These are phyloP conservation scores for Phycodurus eques DNA, from an alignment of 2,113 vertebrate genomes.

Conservation along the genomic window DNA sequence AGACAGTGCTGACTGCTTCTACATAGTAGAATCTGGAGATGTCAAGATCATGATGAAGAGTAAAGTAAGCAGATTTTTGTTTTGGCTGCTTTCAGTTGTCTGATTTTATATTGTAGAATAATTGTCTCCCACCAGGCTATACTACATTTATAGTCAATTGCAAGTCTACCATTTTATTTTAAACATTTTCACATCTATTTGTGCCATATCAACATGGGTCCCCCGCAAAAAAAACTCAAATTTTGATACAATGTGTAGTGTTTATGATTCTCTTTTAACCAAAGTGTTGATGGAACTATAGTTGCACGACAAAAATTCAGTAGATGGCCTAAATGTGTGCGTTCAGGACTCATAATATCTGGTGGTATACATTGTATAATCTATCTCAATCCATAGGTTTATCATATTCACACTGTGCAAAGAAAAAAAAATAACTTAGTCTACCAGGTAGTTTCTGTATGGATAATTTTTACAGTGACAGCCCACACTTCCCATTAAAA, in stretches of 20 bases:
- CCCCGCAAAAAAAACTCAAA: not conserved
- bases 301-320: not conserved
- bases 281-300: not conserved
- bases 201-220: not conserved
- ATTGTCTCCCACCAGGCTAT: not conserved
- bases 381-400: not conserved
- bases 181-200: not conserved
- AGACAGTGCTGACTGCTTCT: constrained; percentile 93
- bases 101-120: not conserved
- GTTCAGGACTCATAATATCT: not conserved
- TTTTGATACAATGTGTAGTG: not conserved
- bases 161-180: too few relatives aligned
- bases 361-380: not conserved
- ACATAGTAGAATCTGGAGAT: constrained; percentile 91
- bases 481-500: constrained; percentile 26
- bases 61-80: constrained; percentile 66
- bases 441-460: constrained; percentile 1
- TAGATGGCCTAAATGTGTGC: not conserved
- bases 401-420: not conserved
- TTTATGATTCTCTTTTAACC: not conserved
- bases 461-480: constrained; percentile 25
- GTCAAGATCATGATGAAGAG: constrained; percentile 92
- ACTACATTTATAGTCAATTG: not conserved
- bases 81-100: not conserved
- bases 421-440: not conserved